Evolutionary conservation across 2,113 vertebrate genomes (phyloP).

Genomic region (Forbesichthys papilliferus): DNA sequence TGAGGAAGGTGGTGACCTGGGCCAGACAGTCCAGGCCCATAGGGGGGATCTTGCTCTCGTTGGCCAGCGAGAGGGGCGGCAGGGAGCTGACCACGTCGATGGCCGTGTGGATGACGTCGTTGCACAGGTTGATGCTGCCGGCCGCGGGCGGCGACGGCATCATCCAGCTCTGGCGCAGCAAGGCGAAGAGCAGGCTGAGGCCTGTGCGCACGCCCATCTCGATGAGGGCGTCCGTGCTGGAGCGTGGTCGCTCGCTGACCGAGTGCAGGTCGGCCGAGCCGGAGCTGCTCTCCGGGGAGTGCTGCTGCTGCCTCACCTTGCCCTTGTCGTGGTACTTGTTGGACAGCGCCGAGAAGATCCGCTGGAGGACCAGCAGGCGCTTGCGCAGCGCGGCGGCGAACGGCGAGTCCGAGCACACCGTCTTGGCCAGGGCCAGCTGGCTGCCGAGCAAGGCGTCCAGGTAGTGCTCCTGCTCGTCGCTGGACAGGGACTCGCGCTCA

Average conservation of each 20-base stretch:
- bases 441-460: constrained; percentile 95
- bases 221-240: constrained; percentile 93
- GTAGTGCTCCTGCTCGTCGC: constrained; percentile 98
- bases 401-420: constrained; percentile 96
- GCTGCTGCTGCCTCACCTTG: constrained; percentile 94
- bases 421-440: constrained; percentile 96
- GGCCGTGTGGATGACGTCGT: constrained; percentile 92
- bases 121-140: constrained; percentile 87
- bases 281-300: constrained; percentile 88
- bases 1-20: constrained; percentile 94
- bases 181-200: constrained; percentile 89
- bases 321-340: constrained; percentile 98
- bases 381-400: constrained; percentile 93
- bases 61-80: constrained; percentile 90
- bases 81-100: constrained; percentile 93
- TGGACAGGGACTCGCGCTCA: constrained; percentile 94
- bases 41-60: constrained; percentile 95
- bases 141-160: constrained; percentile 75
- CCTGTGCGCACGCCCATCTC: constrained; percentile 97
- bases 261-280: constrained; percentile 89
- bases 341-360: constrained; percentile 96
- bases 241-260: constrained; percentile 90
- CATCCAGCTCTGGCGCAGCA: constrained; percentile 96
- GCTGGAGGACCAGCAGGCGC: constrained; percentile 91
- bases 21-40: constrained; percentile 98